Percentiles rank a stretch among this genome's conserved stretches.
Conservation (phyloP, 64 coral and sea anemone genomes). For the Dendronephthya gigantea region DNA sequence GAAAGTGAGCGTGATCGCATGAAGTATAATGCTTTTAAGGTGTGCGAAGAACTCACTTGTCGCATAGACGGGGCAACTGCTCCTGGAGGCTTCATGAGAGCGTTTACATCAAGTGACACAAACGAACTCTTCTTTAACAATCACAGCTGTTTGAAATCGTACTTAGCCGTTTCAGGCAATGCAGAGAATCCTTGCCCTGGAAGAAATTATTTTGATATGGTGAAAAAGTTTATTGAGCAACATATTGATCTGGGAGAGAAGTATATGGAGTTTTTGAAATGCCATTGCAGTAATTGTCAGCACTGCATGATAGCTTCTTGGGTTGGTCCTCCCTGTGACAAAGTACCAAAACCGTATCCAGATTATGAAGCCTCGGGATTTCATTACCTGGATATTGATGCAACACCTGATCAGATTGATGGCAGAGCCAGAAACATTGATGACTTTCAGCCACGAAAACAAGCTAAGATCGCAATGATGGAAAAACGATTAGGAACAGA, state of each 20-base stretch:
- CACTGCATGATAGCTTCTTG: slow-evolving; percentile 14
- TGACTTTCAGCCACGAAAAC: slow-evolving; percentile 29
- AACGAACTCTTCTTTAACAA: slow-evolving; percentile 20
- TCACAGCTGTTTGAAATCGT: background rate
- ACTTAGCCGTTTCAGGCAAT: background rate
- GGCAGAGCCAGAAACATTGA: slow-evolving; percentile 26
- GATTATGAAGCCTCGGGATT: slow-evolving; percentile 5
- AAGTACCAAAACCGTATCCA: slow-evolving; percentile 18
- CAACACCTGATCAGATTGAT: slow-evolving; percentile 6
- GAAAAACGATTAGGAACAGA: background rate
- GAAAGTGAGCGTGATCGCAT: slow-evolving; percentile 2
- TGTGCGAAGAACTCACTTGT: background rate
- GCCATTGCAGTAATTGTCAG: background rate
- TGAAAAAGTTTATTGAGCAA: background rate
- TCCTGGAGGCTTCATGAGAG: background rate
- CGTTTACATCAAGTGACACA: background rate
- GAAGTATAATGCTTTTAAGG: slow-evolving; percentile 21
- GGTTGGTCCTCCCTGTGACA: slow-evolving; percentile 13
- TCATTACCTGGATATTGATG: background rate
- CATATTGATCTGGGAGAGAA: slow-evolving; percentile 12
- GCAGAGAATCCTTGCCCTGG: background rate
- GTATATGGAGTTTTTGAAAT: slow-evolving; percentile 23
- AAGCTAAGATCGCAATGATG: slow-evolving; percentile 13
- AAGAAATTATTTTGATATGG: slow-evolving; percentile 7
- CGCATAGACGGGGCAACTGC: slow-evolving; percentile 18